Percentiles rank a stretch among this genome's conserved stretches.
Conservation (phyloP, 2,888 invertebrate genomes). For the Opisthograptis luteolata region DNA sequence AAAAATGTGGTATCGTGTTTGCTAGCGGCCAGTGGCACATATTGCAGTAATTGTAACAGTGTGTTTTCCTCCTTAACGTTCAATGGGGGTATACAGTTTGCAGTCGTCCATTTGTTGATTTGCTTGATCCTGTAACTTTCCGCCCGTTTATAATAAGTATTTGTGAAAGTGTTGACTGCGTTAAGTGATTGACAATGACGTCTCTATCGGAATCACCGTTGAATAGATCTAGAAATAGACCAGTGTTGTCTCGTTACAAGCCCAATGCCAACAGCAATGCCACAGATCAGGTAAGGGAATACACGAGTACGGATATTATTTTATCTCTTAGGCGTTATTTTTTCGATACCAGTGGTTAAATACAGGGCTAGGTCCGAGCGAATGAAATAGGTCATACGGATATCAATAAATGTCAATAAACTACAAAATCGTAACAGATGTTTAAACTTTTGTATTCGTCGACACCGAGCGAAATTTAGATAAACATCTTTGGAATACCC, state of each 20-base stretch:
- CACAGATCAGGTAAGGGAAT: slow-evolving; percentile 65
- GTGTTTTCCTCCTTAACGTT: slow-evolving; percentile 72
- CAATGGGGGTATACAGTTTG: slow-evolving; percentile 54
- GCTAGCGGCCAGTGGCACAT: slow-evolving; percentile 60
- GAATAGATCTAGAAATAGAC: slow-evolving; percentile 69
- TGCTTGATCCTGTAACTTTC: slow-evolving; percentile 23
- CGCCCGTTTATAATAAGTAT: slow-evolving; percentile 31
- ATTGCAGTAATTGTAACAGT: slow-evolving; percentile 70
- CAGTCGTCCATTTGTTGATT: slow-evolving; percentile 17
- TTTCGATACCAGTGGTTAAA: too few relatives aligned
- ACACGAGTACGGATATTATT: neutral
- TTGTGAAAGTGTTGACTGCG: slow-evolving; percentile 32
- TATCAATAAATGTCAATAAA: too few relatives aligned
- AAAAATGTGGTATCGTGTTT: slow-evolving; percentile 79
- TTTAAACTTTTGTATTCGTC: too few relatives aligned
- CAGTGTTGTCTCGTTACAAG: slow-evolving; percentile 74
- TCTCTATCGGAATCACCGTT: slow-evolving; percentile 73
- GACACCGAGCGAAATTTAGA: too few relatives aligned
- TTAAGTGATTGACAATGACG: slow-evolving; percentile 56
- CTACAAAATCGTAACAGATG: too few relatives aligned
- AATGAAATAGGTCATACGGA: slow-evolving; percentile 16
- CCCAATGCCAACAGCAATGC: slow-evolving; percentile 43
- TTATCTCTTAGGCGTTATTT: too few relatives aligned
- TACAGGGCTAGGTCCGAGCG: slow-evolving; percentile 18
- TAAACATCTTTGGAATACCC: too few relatives aligned